phyloP scores from a whole-genome alignment of 2,113 vertebrate species.

The Cyprinus carpio region DNA sequence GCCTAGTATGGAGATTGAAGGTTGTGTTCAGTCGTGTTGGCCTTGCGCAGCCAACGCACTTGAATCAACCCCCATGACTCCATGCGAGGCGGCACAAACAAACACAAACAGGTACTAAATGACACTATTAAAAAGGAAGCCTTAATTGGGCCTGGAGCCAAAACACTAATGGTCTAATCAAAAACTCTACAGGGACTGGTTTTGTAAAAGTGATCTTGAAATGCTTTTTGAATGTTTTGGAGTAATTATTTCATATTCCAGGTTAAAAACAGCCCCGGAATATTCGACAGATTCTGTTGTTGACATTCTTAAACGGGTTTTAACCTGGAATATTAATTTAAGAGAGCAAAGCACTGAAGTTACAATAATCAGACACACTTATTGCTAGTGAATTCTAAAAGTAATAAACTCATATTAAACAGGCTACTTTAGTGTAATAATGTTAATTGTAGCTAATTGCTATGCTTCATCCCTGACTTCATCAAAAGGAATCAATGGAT shows the following conservation, averaged over 20 bases:
- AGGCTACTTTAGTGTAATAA: neutral
- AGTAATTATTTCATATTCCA: slow-evolving; percentile 3
- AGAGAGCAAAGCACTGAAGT: slow-evolving; percentile 6
- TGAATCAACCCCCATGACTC: slow-evolving; percentile 41
- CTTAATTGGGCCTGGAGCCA: slow-evolving; percentile 17
- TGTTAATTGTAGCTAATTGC: neutral
- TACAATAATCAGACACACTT: neutral
- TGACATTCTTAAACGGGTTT: neutral
- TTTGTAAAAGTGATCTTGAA: slow-evolving; percentile 22
- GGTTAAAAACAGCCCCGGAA: neutral
- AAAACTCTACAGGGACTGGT: slow-evolving; percentile 1
- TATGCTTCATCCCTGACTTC: neutral
- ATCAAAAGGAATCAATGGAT: neutral
- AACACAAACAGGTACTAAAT: slow-evolving; percentile 53
- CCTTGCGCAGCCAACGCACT: slow-evolving; percentile 29
- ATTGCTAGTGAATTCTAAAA: neutral
- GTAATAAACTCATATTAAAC: neutral
- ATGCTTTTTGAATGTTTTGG: slow-evolving; percentile 1
- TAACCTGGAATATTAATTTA: slow-evolving; percentile 3
- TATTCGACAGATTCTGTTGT: neutral
- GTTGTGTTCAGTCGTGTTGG: slow-evolving; percentile 14
- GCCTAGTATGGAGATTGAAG: slow-evolving; percentile 43
- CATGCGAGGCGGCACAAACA: slow-evolving; percentile 54
- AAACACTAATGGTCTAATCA: neutral
- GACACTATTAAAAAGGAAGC: slow-evolving; percentile 27